Base-by-base conservation (phyloP, 2,113 vertebrate species). In the Tricholaema leucomelas region DNA sequence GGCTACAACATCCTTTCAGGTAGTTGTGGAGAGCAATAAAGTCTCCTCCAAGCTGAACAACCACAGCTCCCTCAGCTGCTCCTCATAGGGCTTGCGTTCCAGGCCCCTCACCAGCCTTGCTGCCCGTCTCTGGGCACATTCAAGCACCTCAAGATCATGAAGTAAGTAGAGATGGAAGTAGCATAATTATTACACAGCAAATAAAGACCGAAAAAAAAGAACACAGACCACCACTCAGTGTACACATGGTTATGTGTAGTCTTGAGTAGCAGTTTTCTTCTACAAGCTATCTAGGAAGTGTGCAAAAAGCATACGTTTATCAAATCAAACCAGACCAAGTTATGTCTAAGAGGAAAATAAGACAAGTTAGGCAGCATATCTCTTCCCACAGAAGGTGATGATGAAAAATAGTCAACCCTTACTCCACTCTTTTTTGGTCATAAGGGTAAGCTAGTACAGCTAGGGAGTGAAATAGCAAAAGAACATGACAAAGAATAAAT, bases 251-350 rank as follows among this genome's bases (percentile, higher is more conserved):
- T 48, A 21, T 23, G 20, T 48, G 46, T 11, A 48, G 20, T 15
- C 27, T 42, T 63, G 28, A 61, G 5, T 18, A 65, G 55, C 9
- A 84, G 6, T 5, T 63, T 35, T 74, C 13, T 90, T 75, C 27
- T 9, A 75, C 4, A 2, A 17, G 27, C 27, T 78, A 59, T 30
- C 36, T 40, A 66, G 46, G 42, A 93, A 48, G 25, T 21, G 8
- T 1, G 2, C 30, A 74, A 42, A 84, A 79, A 16, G 7, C 2
- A 0, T 5, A 54, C 13, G 3, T n/a, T 18, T 20, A 13, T 3
- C 46, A 25, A 87, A 60, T 66, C 18, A 61, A 84, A 72, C 10
- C 33, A 75, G 31, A 35, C 6, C 66, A 73, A 59, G 8, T 58
- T 19, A 61, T 0, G 7, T 14, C 58, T 66, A 30, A 85, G 15